These are phyloP conservation scores for Gonioctena quinquepunctata DNA, from an alignment of 1,140 invertebrate genomes.

Conservation along the genomic window DNA sequence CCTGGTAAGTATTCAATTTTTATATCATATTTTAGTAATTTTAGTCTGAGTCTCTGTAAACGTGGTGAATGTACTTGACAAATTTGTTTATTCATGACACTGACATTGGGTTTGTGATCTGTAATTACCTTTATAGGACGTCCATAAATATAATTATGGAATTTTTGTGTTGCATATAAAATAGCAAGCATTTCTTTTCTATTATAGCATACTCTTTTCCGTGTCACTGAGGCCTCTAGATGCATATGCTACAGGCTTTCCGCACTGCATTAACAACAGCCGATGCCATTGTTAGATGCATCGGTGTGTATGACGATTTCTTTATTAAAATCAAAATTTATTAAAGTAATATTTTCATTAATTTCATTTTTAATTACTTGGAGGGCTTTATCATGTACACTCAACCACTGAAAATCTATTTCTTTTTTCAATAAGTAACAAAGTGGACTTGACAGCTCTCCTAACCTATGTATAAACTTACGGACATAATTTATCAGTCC, in stretches of 20 bases:
- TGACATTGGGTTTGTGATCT: slow-evolving; percentile 22
- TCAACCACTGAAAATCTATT: slow-evolving; percentile 14
- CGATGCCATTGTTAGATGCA: slow-evolving; percentile 11
- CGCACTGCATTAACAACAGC: slow-evolving; percentile 12
- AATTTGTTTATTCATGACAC: slow-evolving; percentile 14
- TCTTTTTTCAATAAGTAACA: slow-evolving; percentile 19
- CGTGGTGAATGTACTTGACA: background rate
- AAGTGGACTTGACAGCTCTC: slow-evolving; percentile 14
- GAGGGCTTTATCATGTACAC: no score
- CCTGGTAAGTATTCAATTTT: slow-evolving; percentile 4
- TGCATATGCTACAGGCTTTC: slow-evolving; percentile 40
- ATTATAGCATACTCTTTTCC: no score
- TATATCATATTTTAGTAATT: slow-evolving; percentile 16
- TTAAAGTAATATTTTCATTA: no score
- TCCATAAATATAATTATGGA: slow-evolving; percentile 50
- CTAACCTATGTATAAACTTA: slow-evolving; percentile 27
- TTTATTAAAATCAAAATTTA: background rate
- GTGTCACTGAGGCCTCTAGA: no score
- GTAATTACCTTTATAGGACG: slow-evolving; percentile 34
- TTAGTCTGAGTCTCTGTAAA: slow-evolving; percentile 16
- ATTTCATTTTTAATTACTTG: no score
- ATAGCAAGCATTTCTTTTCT: no score
- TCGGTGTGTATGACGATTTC: slow-evolving; percentile 1
- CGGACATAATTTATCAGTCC: slow-evolving; percentile 30
- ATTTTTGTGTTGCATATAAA: slow-evolving; percentile 39